phyloP scores from a whole-genome alignment of 2,113 vertebrate genomes.

The Stigmatopora argus region DNA sequence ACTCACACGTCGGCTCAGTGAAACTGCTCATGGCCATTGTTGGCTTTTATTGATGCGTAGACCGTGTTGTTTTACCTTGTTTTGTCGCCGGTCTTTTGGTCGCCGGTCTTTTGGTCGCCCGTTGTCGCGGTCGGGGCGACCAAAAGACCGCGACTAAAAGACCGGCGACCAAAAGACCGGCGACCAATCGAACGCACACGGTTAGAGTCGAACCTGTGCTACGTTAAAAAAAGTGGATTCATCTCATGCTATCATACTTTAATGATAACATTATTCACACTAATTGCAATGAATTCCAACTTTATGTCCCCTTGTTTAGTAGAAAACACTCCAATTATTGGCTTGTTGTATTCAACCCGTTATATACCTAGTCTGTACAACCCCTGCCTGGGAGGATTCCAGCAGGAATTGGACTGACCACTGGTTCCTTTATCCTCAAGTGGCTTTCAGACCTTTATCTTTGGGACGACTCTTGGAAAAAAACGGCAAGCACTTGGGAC shows the following conservation, averaged over 20 bases:
- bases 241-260: not conserved
- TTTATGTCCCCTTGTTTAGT: conserved; percentile 15
- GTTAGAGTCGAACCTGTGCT: not conserved
- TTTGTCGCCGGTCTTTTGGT: too few species aligned
- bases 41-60: too few species aligned
- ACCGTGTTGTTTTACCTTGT: too few species aligned
- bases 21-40: too few species aligned
- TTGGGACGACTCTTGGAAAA: conserved; percentile 51
- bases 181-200: too few species aligned
- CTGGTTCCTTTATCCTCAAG: conserved; percentile 57
- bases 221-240: not conserved
- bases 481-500: conserved; percentile 59
- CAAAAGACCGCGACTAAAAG: too few species aligned
- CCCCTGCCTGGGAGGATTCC: not conserved
- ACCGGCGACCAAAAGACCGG: too few species aligned
- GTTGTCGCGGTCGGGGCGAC: too few species aligned
- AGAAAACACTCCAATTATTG: not conserved
- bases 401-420: conserved; percentile 45
- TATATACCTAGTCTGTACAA: not conserved
- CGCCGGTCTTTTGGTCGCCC: too few species aligned
- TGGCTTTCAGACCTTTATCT: conserved; percentile 60
- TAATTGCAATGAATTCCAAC: conserved; percentile 1
- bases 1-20: too few species aligned
- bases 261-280: not conserved
- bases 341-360: conserved; percentile 8